Percentiles rank a stretch among this genome's conserved stretches.
Conservation (phyloP, 2,797 vertebrate species). For the Rhyacichthys aspro region DNA sequence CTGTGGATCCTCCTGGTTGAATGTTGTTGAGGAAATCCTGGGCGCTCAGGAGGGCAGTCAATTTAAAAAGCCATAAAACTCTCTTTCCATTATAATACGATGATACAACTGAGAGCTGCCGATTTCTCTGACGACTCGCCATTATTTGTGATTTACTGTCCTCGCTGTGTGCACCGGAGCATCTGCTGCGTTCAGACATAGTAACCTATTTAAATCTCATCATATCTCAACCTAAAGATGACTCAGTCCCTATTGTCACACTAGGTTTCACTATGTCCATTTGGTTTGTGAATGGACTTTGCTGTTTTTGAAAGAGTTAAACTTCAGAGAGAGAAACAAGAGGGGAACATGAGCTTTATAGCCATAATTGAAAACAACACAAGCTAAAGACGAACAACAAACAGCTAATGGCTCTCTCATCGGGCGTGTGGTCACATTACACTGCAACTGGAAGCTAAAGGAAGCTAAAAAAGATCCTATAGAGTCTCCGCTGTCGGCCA, state of each 20-base stretch:
- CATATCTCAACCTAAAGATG: too few relatives aligned
- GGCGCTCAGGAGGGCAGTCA: background rate
- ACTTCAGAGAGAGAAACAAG: background rate
- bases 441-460: constrained; percentile 1
- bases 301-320: background rate
- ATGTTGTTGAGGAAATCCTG: background rate
- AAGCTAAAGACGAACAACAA: background rate
- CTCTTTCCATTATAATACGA: background rate
- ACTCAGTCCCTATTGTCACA: too few relatives aligned
- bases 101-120: too few relatives aligned
- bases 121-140: too few relatives aligned
- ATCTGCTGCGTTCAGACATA: too few relatives aligned
- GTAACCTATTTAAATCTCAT: too few relatives aligned
- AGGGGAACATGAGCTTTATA: constrained; percentile 8
- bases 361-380: background rate
- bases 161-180: too few relatives aligned
- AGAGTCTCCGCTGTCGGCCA: background rate
- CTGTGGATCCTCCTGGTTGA: background rate
- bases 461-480: background rate
- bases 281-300: background rate
- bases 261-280: too few relatives aligned
- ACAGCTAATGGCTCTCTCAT: background rate
- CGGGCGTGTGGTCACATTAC: constrained; percentile 4
- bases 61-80: constrained; percentile 1
- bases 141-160: too few relatives aligned